phyloP scores from a whole-genome alignment of 1,140 invertebrate species.

The Habropoda laboriosa region DNA sequence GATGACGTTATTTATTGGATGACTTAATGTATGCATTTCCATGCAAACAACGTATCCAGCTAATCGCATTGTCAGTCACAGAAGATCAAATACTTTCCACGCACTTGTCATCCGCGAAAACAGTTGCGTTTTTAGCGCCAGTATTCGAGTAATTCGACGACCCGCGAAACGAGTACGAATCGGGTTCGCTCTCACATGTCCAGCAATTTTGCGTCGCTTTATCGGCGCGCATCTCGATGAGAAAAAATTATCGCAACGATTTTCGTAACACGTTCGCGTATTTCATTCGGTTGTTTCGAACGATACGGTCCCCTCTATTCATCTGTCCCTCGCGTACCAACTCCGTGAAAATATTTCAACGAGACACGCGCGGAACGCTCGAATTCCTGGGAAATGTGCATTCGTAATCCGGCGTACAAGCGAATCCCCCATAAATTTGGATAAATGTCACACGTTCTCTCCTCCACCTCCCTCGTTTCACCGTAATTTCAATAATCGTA shows the following conservation, averaged over 20 bases:
- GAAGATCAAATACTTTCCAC: too few relatives aligned
- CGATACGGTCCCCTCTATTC: neutral
- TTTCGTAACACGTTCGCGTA: conserved; percentile 14
- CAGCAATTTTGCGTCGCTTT: conserved; percentile 10
- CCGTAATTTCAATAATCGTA: conserved; percentile 54
- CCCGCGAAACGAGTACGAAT: neutral
- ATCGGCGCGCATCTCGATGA: neutral
- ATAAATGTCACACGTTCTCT: conserved; percentile 32
- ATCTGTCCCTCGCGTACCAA: neutral
- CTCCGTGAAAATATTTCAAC: conserved; percentile 16
- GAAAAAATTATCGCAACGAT: conserved; percentile 47
- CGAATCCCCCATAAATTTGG: conserved; percentile 53
- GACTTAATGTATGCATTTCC: too few relatives aligned
- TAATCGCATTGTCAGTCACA: too few relatives aligned
- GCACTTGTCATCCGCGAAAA: too few relatives aligned
- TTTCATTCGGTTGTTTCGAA: conserved; percentile 21
- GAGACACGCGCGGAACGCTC: neutral
- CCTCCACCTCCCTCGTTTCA: neutral
- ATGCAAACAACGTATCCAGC: too few relatives aligned
- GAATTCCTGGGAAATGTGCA: conserved; percentile 50
- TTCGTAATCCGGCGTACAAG: conserved; percentile 39
- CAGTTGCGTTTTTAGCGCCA: neutral
- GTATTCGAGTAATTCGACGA: neutral
- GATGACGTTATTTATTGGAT: too few relatives aligned
- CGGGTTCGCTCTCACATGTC: neutral